Base-by-base conservation (phyloP, 2,113 vertebrate genomes). In the Macroglossus sobrinus region DNA sequence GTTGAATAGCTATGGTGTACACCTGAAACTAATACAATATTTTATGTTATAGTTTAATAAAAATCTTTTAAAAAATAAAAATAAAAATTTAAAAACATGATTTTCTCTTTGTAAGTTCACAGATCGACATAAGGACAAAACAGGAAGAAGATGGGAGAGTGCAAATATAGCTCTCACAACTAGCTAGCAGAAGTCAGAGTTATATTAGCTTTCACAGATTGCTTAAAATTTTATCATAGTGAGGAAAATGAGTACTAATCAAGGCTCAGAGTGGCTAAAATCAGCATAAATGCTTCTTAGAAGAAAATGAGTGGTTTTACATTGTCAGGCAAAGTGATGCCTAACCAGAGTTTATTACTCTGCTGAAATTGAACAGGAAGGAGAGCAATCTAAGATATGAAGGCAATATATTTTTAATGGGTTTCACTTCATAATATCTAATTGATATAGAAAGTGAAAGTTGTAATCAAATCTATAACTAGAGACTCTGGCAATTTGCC, bases 21-120 rank as follows among this genome's bases (percentile, higher is more conserved):
- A 16, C 15, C 50, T 50, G 50, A 50, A 50, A 50, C 50, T 50
- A 50, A 50, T 16, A 50, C 50, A 50, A 50, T 50, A 50, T 50
- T 50, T 16, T 50, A 16, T 50, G 3, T 50, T 16, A 50, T 50
- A 50, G 50, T 50, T 50, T 50, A 50, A 50, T 50, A 4, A 50
- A 50, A 50, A 50, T 50, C 14, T 50, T 50, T 50, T 50, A 50
- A 50, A 47, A 50, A 50, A 15, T 50, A 50, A 50, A 50, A 50
- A 50, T 18, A 50, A 30, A 63, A 14, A 5, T 63, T 0, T 0
- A 9, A 13, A 50, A 75, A 30, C 15, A 79, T 64, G 47, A 79
- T 45, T 92, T 38, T 87, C 43, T 4, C 5, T 91, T 95, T 22
- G 16, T 95, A 28, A 33, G 40, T 96, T 96, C 84, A 96, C n/a